Conservation (phyloP, 2,888 invertebrate genomes). For the Aromia moschata region DNA sequence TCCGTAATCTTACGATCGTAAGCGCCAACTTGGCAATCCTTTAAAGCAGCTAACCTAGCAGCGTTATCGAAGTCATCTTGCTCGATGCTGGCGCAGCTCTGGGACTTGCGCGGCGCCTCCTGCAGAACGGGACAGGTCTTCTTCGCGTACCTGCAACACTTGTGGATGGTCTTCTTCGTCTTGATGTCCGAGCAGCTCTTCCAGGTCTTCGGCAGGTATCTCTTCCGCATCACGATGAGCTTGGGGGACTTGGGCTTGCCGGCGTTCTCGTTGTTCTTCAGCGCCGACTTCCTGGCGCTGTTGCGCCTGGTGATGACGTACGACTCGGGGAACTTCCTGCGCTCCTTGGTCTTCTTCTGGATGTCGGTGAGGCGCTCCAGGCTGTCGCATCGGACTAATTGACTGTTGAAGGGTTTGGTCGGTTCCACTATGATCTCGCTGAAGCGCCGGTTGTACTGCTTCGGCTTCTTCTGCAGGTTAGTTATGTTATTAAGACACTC, state of each 20-base stretch:
- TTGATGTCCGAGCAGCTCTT: conserved; percentile 62
- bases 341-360: conserved; percentile 41
- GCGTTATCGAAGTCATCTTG: conserved; percentile 40
- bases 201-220: conserved; percentile 58
- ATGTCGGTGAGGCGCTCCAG: conserved; percentile 57
- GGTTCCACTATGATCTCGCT: conserved; percentile 65
- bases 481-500: conserved; percentile 50
- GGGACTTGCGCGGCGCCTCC: conserved; percentile 50
- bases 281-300: conserved; percentile 44
- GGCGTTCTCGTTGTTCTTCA: conserved; percentile 43
- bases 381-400: conserved; percentile 62
- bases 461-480: conserved; percentile 49
- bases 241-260: conserved; percentile 50
- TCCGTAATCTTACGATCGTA: conserved; percentile 56
- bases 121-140: conserved; percentile 59
- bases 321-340: conserved; percentile 62
- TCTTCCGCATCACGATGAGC: conserved; percentile 53
- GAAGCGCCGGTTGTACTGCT: conserved; percentile 60
- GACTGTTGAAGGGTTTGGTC: conserved; percentile 61
- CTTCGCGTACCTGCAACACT: conserved; percentile 61
- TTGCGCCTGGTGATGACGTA: conserved; percentile 59
- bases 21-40: conserved; percentile 50
- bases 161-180: conserved; percentile 53
- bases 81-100: conserved; percentile 58
- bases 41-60: conserved; percentile 57